These are phyloP conservation scores for Meganola albula DNA, from an alignment of 2,888 invertebrate species.

Conservation along the genomic window DNA sequence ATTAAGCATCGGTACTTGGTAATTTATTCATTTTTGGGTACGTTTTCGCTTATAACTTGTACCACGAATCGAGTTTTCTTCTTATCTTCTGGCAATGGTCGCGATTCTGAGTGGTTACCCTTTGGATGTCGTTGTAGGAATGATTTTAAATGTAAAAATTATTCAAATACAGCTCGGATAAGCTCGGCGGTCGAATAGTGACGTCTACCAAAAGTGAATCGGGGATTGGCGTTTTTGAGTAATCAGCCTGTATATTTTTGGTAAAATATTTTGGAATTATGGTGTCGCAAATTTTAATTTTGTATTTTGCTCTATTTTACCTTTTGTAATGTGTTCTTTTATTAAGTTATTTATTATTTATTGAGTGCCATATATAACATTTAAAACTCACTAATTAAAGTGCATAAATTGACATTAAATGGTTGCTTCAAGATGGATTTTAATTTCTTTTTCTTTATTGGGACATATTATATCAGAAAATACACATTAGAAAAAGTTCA, in stretches of 20 bases:
- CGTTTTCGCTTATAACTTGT: constrained; percentile 25
- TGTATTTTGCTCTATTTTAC: constrained; percentile 7
- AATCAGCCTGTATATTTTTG: constrained; percentile 36
- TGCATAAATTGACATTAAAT: no score
- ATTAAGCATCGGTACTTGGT: no score
- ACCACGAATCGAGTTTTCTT: constrained; percentile 48
- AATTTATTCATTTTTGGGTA: no score
- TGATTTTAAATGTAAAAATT: constrained; percentile 79
- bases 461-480: no score
- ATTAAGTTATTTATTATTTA: no score
- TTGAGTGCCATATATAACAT: no score
- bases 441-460: no score
- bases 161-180: constrained; percentile 69
- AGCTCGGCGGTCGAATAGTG: constrained; percentile 64
- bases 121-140: constrained; percentile 76
- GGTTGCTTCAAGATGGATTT: no score
- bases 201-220: constrained; percentile 51
- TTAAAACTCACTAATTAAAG: no score
- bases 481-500: no score
- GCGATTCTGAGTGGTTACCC: constrained; percentile 74
- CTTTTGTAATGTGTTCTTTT: no score
- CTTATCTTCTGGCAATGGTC: constrained; percentile 73
- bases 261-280: constrained; percentile 25
- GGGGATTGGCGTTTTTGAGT: constrained; percentile 57
- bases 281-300: constrained; percentile 30